Percentiles rank a stretch among this genome's conserved stretches.
phyloP scores from a whole-genome alignment of 2,797 vertebrate genomes.

The Pseudopleuronectes americanus region DNA sequence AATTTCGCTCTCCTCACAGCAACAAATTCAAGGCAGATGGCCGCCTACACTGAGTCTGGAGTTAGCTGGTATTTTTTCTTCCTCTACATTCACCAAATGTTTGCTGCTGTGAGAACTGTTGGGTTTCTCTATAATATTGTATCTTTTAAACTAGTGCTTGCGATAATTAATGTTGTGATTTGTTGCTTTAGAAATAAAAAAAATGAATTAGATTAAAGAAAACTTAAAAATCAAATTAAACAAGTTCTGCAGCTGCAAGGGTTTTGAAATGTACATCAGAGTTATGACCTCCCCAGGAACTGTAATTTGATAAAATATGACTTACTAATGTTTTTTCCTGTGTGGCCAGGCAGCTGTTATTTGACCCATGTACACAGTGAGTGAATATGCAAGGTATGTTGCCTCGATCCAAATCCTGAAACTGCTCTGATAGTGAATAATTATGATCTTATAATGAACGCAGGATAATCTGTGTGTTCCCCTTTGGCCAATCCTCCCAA shows the following conservation, averaged over 20 bases:
- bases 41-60: no score
- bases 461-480: not conserved
- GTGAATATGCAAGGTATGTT: not conserved
- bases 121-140: no score
- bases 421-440: not conserved
- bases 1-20: no score
- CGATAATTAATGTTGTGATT: no score
- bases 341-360: not conserved
- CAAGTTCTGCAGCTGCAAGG: not conserved
- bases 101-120: no score
- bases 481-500: conserved; percentile 1
- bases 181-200: no score
- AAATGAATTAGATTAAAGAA: not conserved
- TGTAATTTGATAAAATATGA: not conserved
- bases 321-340: not conserved
- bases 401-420: conserved; percentile 7
- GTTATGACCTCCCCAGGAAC: not conserved
- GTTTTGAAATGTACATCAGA: not conserved
- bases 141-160: no score
- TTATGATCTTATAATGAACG: not conserved
- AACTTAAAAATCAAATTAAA: not conserved
- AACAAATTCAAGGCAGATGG: no score
- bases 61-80: no score
- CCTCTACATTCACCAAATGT: no score
- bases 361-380: no score